Base-by-base conservation (phyloP, 2,888 invertebrate genomes). In the Agriopis marginaria region DNA sequence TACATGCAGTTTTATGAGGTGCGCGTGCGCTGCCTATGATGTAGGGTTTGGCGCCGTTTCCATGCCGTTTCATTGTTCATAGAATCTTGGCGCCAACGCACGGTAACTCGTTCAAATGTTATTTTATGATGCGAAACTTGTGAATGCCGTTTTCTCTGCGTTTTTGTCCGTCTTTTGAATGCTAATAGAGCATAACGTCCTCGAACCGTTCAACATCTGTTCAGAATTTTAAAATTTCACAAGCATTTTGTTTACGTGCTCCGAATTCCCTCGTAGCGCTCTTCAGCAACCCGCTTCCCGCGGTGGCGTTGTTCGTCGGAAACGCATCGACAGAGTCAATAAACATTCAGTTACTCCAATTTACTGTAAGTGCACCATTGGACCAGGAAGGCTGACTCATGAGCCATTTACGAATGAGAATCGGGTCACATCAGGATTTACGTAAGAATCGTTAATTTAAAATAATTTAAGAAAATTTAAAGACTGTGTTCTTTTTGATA, bases 51-150 rank as follows among this genome's bases (percentile, higher is more conserved):
- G 91, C 92, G 93, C 90, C 91, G 88, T 88, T 89, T 88, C 83
- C 89, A 88, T 86, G 82, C 85, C 82, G 86, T 89, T 91, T 91
- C 89, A 93, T 93, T 93, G 92, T 93, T 92, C 90, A 91, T 87
- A 90, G 90, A 91, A 91, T 86, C 85, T 86, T 88, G 93, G 92
- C 93, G 93, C 92, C 93, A 93, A 91, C 93, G 81, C 81, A 82
- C 83, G 82, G 79, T 82, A 82, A 89, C 87, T 86, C 86, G 88
- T 88, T 89, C 84, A 83, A 86, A 86, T 85, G 88, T 88, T 87
- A 86, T 88, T 93, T 93, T 91, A 92, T 86, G 89, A 90, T 89
- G 87, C 79, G 83, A 79, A 84, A 82, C 82, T 87, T 82, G 88
- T 80, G 78, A 86, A 84, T 79, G 83, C 80, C 81, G 85, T 89